Percentiles rank a stretch among this genome's conserved stretches.
Evolutionary conservation across 2,888 invertebrate genomes (phyloP).

Genomic region (Nomada fabriciana): DNA sequence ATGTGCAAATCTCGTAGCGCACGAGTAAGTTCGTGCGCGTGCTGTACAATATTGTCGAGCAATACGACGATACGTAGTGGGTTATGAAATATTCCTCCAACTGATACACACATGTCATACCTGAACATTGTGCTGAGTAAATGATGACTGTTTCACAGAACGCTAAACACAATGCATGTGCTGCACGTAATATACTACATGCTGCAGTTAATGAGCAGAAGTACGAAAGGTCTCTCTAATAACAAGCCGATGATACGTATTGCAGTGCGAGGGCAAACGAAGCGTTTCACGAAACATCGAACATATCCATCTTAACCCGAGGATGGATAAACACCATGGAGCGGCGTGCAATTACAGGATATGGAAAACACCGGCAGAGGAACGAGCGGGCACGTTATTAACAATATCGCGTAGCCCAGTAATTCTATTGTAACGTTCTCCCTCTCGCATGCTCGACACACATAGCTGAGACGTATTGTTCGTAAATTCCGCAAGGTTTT

Average conservation of each 20-base stretch:
- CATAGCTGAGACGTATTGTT: slow-evolving; percentile 54
- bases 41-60: no score
- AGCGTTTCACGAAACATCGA: slow-evolving; percentile 16
- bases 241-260: slow-evolving; percentile 10
- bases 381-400: slow-evolving; percentile 68
- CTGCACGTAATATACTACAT: not conserved
- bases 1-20: not conserved
- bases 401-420: slow-evolving; percentile 68
- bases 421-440: slow-evolving; percentile 68
- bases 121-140: no score
- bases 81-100: no score
- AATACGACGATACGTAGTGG: no score
- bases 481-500: slow-evolving; percentile 59
- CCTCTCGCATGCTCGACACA: slow-evolving; percentile 28
- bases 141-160: no score
- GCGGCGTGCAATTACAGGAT: slow-evolving; percentile 20
- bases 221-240: slow-evolving; percentile 23
- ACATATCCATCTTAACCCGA: slow-evolving; percentile 16
- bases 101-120: no score
- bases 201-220: slow-evolving; percentile 27
- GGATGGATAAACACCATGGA: slow-evolving; percentile 35
- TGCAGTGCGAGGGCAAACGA: slow-evolving; percentile 1
- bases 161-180: no score
- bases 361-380: slow-evolving; percentile 37
- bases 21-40: no score